Percentiles rank a stretch among this genome's conserved stretches.
Conservation (phyloP, 2,888 invertebrate species). For the Agelastica alni region DNA sequence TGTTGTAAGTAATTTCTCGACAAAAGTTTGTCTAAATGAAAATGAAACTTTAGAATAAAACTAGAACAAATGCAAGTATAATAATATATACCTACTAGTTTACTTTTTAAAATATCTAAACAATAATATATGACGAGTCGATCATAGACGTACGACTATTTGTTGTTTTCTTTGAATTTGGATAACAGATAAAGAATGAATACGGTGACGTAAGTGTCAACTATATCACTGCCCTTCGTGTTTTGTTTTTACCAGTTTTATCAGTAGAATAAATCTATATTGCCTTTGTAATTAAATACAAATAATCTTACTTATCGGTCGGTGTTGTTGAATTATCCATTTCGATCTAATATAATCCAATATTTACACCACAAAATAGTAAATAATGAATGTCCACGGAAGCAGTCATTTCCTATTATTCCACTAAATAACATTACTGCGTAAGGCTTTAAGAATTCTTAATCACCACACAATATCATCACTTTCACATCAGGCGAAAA, state of each 20-base stretch:
- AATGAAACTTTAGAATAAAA: conserved; percentile 8
- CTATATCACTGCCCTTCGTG: conserved; percentile 33
- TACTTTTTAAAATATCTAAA: conserved; percentile 34
- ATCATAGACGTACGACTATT: conserved; percentile 34
- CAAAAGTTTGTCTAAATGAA: conserved; percentile 1
- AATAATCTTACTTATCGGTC: conserved; percentile 45
- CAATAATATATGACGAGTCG: conserved; percentile 40
- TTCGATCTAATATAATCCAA: conserved; percentile 44
- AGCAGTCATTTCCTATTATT: conserved; percentile 49
- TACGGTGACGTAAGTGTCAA: conserved; percentile 43
- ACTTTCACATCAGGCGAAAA: conserved; percentile 27
- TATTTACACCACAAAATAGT: conserved; percentile 44
- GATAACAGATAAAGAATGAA: conserved; percentile 40
- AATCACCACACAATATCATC: conserved; percentile 28
- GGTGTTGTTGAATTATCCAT: conserved; percentile 50
- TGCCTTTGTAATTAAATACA: not conserved
- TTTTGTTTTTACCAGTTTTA: conserved; percentile 32
- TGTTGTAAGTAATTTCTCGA: not conserved
- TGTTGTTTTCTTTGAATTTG: conserved; percentile 34
- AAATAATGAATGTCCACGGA: conserved; percentile 46
- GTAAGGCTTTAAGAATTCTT: conserved; percentile 20
- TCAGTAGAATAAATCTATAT: conserved; percentile 21
- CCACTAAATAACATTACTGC: conserved; percentile 47
- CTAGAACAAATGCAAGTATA: conserved; percentile 27
- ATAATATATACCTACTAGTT: not conserved